Conservation (phyloP, 2,113 vertebrate species). For the Periophthalmodon schlosseri region DNA sequence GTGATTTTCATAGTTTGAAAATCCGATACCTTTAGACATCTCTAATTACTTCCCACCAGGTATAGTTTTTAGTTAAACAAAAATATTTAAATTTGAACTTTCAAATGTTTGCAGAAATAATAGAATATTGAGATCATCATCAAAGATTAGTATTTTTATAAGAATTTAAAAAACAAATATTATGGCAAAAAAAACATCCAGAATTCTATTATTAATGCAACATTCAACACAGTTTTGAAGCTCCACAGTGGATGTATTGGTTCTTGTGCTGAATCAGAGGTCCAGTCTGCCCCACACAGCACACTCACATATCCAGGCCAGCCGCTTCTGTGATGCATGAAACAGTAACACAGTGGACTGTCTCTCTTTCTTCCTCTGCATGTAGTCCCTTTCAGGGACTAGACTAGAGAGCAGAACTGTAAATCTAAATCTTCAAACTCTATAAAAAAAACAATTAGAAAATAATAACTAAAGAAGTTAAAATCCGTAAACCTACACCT, state of each 20-base stretch:
- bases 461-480: not conserved
- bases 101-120: too few relatives aligned
- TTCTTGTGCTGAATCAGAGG: conserved; percentile 66
- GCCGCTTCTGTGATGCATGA: conserved; percentile 61
- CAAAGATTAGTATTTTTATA: too few relatives aligned
- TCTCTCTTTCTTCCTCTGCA: conserved; percentile 44
- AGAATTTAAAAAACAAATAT: too few relatives aligned
- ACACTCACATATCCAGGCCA: conserved; percentile 64
- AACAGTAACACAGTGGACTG: conserved; percentile 56
- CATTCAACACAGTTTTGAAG: not conserved
- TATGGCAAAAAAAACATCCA: too few relatives aligned
- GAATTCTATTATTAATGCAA: too few relatives aligned
- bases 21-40: too few relatives aligned
- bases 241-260: conserved; percentile 31
- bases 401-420: conserved; percentile 35
- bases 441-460: not conserved
- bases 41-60: too few relatives aligned
- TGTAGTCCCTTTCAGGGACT: conserved; percentile 34
- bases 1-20: too few relatives aligned
- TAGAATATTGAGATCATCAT: too few relatives aligned
- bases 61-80: too few relatives aligned
- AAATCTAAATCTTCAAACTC: conserved; percentile 13
- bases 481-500: not conserved
- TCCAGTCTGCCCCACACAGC: conserved; percentile 45
- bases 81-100: too few relatives aligned